phyloP scores from a whole-genome alignment of 2,113 vertebrate species.

The Engraulis encrasicolus region DNA sequence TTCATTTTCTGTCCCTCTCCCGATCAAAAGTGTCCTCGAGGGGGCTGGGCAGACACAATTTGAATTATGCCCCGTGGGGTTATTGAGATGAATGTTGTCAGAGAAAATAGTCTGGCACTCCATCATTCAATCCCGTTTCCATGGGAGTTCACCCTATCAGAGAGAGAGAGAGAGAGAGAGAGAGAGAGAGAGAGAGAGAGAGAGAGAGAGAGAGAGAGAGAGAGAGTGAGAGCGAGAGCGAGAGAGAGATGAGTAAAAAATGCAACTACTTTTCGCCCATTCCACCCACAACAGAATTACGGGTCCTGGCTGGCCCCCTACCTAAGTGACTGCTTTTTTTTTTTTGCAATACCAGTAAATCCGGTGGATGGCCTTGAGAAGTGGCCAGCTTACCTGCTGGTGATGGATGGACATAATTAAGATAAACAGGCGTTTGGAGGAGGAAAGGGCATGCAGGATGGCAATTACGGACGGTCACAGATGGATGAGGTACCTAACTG shows the following conservation, averaged over 20 bases:
- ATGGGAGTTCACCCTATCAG: conserved; percentile 4
- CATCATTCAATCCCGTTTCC: conserved; percentile 13
- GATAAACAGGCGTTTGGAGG: conserved; percentile 28
- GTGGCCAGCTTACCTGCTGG: conserved; percentile 11
- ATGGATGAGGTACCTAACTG: not conserved
- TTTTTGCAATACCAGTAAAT: conserved; percentile 18
- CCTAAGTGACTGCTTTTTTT: not conserved
- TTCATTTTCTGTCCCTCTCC: not conserved
- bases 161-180: not conserved
- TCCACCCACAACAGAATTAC: conserved; percentile 1
- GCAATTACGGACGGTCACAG: not conserved
- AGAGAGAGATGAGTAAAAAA: no score
- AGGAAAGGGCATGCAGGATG: conserved; percentile 25
- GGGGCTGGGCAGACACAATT: not conserved
- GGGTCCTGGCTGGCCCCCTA: conserved; percentile 19
- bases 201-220: no score
- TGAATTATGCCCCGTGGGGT: not conserved
- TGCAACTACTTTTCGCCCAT: not conserved
- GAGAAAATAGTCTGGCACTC: conserved; percentile 15
- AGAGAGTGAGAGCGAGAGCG: no score
- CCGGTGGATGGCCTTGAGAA: conserved; percentile 38
- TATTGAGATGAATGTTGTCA: conserved; percentile 22
- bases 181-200: no score
- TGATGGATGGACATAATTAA: conserved; percentile 43
- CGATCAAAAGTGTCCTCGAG: conserved; percentile 15